phyloP scores from a whole-genome alignment of 2,797 vertebrate genomes.

The Gila robusta region DNA sequence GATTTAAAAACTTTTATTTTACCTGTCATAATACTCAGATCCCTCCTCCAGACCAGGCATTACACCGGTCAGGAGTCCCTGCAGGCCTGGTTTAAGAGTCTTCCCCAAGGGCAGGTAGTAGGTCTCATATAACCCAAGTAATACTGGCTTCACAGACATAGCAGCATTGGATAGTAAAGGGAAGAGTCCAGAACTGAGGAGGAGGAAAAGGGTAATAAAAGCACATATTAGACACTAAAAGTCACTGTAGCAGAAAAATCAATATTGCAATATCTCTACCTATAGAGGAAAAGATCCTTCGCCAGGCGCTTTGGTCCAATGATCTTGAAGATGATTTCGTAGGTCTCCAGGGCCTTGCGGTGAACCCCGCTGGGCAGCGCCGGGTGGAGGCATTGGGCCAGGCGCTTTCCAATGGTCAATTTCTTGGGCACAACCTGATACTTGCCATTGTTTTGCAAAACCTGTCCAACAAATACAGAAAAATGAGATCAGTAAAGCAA shows the following conservation, averaged over 20 bases:
- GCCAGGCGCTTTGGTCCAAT: slow-evolving; percentile 97
- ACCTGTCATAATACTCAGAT: slow-evolving; percentile 99
- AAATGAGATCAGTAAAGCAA: not conserved
- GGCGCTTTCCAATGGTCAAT: slow-evolving; percentile 94
- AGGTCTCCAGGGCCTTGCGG: slow-evolving; percentile 97
- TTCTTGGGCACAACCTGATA: slow-evolving; percentile 98
- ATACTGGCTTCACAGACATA: slow-evolving; percentile 97
- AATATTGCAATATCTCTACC: slow-evolving; percentile 74
- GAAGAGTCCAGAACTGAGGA: slow-evolving; percentile 92
- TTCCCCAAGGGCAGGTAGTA: slow-evolving; percentile 97
- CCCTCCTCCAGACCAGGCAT: slow-evolving; percentile 97
- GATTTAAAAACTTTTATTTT: slow-evolving; percentile 48
- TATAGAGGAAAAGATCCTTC: slow-evolving; percentile 99
- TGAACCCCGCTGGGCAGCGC: slow-evolving; percentile 98
- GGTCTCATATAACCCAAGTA: slow-evolving; percentile 94
- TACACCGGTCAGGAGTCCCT: slow-evolving; percentile 95
- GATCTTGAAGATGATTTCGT: slow-evolving; percentile 99
- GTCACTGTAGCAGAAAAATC: not conserved
- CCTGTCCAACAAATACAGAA: slow-evolving; percentile 73
- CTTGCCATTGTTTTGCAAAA: slow-evolving; percentile 97
- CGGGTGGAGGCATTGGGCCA: slow-evolving; percentile 97
- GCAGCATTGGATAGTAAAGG: slow-evolving; percentile 98
- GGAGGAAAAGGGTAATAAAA: slow-evolving; percentile 1
- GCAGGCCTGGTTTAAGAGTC: slow-evolving; percentile 97
- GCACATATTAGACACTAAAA: slow-evolving; percentile 13